Conservation (phyloP, 2,888 invertebrate species). For the Balanococcus diminutus region DNA sequence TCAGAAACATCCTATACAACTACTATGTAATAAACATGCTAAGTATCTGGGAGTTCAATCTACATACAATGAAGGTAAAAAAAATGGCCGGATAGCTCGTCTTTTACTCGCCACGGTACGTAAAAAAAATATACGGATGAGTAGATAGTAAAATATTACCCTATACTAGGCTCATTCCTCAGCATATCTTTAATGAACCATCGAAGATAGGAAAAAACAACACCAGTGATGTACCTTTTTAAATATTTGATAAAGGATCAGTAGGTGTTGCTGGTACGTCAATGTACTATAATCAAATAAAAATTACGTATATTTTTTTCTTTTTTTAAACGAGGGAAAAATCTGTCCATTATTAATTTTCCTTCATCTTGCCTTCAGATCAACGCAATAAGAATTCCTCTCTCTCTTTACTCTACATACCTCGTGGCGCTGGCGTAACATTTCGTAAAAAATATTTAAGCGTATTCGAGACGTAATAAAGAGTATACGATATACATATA, state of each 20-base stretch:
- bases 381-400: neutral
- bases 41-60: conserved; percentile 2
- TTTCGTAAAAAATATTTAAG: neutral
- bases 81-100: neutral
- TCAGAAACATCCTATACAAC: conserved; percentile 8
- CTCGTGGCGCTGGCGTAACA: neutral
- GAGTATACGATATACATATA: neutral
- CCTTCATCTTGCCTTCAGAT: neutral
- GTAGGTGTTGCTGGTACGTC: neutral
- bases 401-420: neutral
- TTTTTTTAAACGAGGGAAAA: neutral
- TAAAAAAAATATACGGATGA: neutral
- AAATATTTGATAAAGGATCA: neutral
- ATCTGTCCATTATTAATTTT: neutral
- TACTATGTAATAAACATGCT: conserved; percentile 27
- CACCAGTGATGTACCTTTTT: neutral
- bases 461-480: neutral
- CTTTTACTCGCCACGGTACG: neutral
- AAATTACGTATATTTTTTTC: neutral
- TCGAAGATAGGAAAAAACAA: neutral
- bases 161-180: neutral
- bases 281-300: neutral
- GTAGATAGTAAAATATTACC: conserved; percentile 25
- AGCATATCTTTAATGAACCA: neutral
- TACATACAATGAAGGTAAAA: neutral